Base-by-base conservation (phyloP, 2,113 vertebrate genomes). In the Pituophis catenifer region DNA sequence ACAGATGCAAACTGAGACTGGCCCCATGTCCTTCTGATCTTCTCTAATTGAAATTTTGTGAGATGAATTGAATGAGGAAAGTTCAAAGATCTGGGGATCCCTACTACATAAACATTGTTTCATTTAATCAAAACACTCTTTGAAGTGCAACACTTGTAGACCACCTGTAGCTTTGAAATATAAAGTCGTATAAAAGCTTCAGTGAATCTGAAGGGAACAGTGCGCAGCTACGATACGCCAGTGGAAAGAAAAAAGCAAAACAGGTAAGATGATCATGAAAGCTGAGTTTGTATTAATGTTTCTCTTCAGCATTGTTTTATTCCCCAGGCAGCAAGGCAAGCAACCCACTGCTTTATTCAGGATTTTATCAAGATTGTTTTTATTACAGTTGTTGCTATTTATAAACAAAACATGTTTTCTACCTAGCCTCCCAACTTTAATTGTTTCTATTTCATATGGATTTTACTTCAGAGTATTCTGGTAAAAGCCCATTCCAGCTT, bases 161-260 rank as follows among this genome's bases (percentile, higher is more conserved):
- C 97, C 97, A 98, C 98, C 98, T 98, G 98, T 98, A 97, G 98
- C 98, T 99, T 99, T 99, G 98, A 98, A 98, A 97, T 96, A 95
- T 97, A 97, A 98, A 98, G 97, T 98, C 95, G 93, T 91, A 89
- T 90, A 75, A 97, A 98, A 97, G 95, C 96, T 98, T 95, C 62
- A 87, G 91, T 96, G 97, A 94, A 89, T 33, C 94, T 94, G 93
- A 94, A 94, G 93, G 94, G 94, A 94, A 94, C 65, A 89, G 91
- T 90, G 90, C 26, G 65, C 58, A 92, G 92, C 94, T 95, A 95
- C 21, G 95, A 96, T 92, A 95, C 92, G 58, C 62, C 89, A 89
- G 90, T 93, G 95, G 91, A 93, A 91, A 94, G 96, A 95, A 95
- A 95, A 93, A 95, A 97, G 53, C 33, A 89, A 50, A 94, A 95